Evolutionary conservation across 2,888 invertebrate species (phyloP).

Genomic region (Coenonympha glycerion): DNA sequence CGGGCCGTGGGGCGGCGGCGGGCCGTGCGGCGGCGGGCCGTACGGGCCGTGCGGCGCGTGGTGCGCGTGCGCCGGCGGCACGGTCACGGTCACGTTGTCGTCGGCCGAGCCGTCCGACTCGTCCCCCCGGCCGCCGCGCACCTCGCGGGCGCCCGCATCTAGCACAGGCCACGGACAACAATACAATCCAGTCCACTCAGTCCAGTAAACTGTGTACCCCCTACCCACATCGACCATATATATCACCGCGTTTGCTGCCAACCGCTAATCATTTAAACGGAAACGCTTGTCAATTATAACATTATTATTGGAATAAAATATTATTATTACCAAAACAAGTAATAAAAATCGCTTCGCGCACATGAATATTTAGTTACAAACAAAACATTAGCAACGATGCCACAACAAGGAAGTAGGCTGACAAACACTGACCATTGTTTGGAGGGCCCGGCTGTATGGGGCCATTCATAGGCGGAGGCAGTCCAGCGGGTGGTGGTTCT

Average conservation of each 20-base stretch:
- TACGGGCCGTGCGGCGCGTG: constrained; percentile 23
- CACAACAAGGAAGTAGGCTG: background rate
- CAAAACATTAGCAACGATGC: background rate
- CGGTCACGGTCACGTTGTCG: constrained; percentile 76
- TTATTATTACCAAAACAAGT: too few relatives aligned
- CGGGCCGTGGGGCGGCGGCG: constrained; percentile 18
- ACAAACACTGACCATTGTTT: constrained; percentile 27
- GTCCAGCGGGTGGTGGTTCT: constrained; percentile 33
- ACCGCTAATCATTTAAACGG: too few relatives aligned
- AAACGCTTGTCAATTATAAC: too few relatives aligned
- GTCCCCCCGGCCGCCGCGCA: constrained; percentile 39
- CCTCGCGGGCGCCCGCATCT: constrained; percentile 26
- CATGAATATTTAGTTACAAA: background rate
- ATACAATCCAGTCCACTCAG: constrained; percentile 5
- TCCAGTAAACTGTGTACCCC: background rate
- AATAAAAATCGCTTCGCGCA: too few relatives aligned
- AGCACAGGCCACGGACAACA: constrained; percentile 23
- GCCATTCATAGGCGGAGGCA: constrained; percentile 37
- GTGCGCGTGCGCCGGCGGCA: constrained; percentile 58
- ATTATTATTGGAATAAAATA: too few relatives aligned
- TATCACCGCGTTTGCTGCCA: too few relatives aligned
- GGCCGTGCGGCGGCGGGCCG: constrained; percentile 11
- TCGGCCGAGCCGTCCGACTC: constrained; percentile 75
- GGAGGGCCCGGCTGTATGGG: constrained; percentile 33
- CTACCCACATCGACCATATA: too few relatives aligned